Evolutionary conservation across 2,113 vertebrate species (phyloP), one percentile per base, ranked within the genome.

Genomic region (Pterocles orientalis): DNA sequence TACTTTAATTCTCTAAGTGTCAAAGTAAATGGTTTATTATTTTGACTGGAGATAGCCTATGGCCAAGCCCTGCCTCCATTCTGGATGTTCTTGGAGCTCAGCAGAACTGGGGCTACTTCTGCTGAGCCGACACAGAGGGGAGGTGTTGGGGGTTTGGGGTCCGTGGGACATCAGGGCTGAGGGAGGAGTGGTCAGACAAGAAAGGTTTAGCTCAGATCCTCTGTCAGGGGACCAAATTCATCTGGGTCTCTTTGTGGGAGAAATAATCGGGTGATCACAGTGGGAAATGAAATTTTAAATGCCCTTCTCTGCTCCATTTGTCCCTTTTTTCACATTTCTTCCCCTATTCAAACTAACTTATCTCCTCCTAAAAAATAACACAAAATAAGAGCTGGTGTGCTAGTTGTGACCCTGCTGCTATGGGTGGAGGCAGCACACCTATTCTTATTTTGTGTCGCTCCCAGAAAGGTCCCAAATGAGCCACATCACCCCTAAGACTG

Each of bases 21-120:
- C 29, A 43, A 90, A 80, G 14, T 5, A 83, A 65, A 31, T 8
- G 11, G 15, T 45, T 21, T 6, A 73, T 83, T 72, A 43, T 69
- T 94, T 48, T 88, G 83, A 82, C 54, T 69, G n/a, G 24, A 86
- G 20, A 48, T 18, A 70, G 89, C 94, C 91, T 33, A 10, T 41
- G 72, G 91, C 48, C 88, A 88, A 88, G 14, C 9, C 33, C 33
- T 82, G 51, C 4, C 66, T 82, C 23, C 13, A 8, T 33, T 61
- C 80, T 45, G 48, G 33, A 41, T 64, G 58, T 83, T 83, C 80
- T 88, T 64, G 3, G 12, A 72, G 29, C 45, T 95, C 91, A 57
- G 45, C 82, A 92, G 34, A 90, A 58, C 34, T 19, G 65, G 14
- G 36, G 57, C 9, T 50, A 7, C 51, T 88, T 48, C 39, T 94